Conservation (phyloP, 2,113 vertebrate genomes). For the Calypte anna region DNA sequence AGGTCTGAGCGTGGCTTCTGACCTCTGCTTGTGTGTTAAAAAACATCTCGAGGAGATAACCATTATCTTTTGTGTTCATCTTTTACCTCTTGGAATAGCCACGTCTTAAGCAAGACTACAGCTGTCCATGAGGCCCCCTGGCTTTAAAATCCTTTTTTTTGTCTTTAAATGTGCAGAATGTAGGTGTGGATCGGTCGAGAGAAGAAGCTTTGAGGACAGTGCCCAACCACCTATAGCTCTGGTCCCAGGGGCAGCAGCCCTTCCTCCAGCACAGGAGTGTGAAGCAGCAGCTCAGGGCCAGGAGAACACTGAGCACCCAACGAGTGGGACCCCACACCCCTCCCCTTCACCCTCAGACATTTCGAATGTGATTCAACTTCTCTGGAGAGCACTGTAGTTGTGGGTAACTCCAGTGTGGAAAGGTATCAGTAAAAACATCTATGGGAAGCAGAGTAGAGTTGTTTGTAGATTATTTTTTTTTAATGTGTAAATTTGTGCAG, state of each 20-base stretch:
- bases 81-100: accelerated
- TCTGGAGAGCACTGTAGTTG: neutral
- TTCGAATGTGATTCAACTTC: neutral
- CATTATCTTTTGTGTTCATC: neutral
- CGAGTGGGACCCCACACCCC: accelerated
- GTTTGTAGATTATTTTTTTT: neutral
- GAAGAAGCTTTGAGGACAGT: slow-evolving; percentile 88
- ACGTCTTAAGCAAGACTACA: accelerated
- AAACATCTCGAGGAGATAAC: neutral
- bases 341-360: neutral
- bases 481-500: slow-evolving; percentile 4
- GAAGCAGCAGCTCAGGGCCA: slow-evolving; percentile 17
- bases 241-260: neutral
- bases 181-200: slow-evolving; percentile 83
- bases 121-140: accelerated
- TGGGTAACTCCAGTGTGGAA: neutral
- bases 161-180: slow-evolving; percentile 80
- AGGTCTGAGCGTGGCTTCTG: neutral
- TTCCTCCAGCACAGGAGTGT: neutral
- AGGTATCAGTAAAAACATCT: neutral
- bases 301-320: neutral
- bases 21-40: neutral
- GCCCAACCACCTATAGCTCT: slow-evolving; percentile 83
- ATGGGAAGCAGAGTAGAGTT: neutral
- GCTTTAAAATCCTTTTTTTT: neutral